Conservation (phyloP, 2,113 vertebrate species). For the Alouatta palliata region DNA sequence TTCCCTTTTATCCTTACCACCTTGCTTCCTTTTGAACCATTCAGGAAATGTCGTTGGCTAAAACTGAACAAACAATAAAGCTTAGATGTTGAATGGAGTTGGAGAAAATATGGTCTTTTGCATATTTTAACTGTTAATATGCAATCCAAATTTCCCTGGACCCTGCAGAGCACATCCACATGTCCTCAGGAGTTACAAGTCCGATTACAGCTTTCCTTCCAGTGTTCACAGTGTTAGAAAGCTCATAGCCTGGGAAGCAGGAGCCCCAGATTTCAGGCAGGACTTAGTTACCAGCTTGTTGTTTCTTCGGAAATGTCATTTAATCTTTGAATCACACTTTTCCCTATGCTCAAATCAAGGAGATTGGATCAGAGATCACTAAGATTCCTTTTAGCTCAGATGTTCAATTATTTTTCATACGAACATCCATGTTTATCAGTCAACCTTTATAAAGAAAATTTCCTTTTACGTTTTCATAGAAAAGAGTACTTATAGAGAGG, state of each 20-base stretch:
- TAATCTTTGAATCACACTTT: background rate
- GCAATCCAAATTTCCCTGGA: background rate
- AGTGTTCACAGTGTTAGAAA: background rate
- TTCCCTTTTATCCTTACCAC: background rate
- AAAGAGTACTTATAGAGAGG: background rate
- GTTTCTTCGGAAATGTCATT: background rate
- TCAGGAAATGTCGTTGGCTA: conserved; percentile 4
- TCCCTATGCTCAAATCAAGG: background rate
- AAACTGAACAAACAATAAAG: background rate
- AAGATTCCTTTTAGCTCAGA: background rate
- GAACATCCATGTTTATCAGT: background rate
- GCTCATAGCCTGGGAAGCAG: background rate
- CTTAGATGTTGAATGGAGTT: background rate
- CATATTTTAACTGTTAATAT: background rate
- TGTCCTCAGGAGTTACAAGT: background rate
- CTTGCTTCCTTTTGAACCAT: background rate
- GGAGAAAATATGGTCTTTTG: background rate
- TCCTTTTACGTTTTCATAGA: background rate
- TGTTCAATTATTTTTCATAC: background rate
- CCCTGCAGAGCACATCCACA: background rate
- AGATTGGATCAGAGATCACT: background rate
- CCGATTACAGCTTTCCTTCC: background rate
- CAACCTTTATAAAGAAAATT: background rate
- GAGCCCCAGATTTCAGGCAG: background rate
- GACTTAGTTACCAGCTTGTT: background rate